phyloP scores from a whole-genome alignment of 2,888 invertebrate genomes.

The Toxonevra muliebris region DNA sequence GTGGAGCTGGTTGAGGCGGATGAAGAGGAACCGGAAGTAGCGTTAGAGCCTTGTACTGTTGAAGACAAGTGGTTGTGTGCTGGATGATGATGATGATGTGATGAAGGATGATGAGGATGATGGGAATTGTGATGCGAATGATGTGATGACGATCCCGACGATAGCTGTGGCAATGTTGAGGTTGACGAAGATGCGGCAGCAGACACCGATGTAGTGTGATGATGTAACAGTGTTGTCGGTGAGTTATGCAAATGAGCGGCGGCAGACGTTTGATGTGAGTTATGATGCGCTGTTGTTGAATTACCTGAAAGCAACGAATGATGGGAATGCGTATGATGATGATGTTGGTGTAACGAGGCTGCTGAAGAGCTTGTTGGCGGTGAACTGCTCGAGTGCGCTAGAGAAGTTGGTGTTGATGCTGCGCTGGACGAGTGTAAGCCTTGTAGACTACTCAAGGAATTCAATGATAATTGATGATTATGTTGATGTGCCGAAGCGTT shows the following conservation, averaged over 20 bases:
- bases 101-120: conserved; percentile 43
- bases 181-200: conserved; percentile 29
- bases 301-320: conserved; percentile 19
- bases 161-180: conserved; percentile 29
- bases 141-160: conserved; percentile 29
- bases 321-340: conserved; percentile 33
- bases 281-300: conserved; percentile 23
- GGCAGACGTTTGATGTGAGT: conserved; percentile 33
- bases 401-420: conserved; percentile 36
- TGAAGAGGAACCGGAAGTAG: conserved; percentile 40
- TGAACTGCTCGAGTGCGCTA: conserved; percentile 41
- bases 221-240: conserved; percentile 37
- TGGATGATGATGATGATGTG: conserved; percentile 40
- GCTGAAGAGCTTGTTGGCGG: conserved; percentile 20
- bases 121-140: conserved; percentile 39
- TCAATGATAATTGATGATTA: conserved; percentile 59
- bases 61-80: conserved; percentile 37
- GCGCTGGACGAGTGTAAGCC: conserved; percentile 38
- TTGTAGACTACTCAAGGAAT: conserved; percentile 53
- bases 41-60: conserved; percentile 14
- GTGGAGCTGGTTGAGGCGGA: conserved; percentile 50
- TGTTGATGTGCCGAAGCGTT: conserved; percentile 45
- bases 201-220: conserved; percentile 16
- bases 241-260: conserved; percentile 30
- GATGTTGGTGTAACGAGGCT: conserved; percentile 32